Evolutionary conservation across 2,888 invertebrate species (phyloP), one percentile per base, ranked within the genome.

Genomic region (Sphaeridia pumilis): DNA sequence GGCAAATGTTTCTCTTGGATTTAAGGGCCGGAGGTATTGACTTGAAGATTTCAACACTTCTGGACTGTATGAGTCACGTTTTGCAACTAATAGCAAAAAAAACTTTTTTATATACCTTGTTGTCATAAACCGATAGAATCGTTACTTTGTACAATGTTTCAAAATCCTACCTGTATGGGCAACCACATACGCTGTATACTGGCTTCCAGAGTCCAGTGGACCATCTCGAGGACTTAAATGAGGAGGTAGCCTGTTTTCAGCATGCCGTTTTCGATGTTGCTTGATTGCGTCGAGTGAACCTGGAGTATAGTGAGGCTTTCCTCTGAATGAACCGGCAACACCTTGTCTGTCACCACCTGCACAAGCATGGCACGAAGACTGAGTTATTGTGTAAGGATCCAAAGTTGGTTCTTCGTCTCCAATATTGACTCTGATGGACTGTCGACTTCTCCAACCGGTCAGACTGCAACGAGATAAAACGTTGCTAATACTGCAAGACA

Each of bases 151-250:
- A n/a, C n/a, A 38, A 20, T 17, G 38, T 12, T 38, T 38, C 17
- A 12, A 38, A 38, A n/a, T n/a, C 49, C 26, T 35, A 50, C 52
- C 12, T 42, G 43, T 28, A 64, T 86, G 81, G 12, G 88, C 76
- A 74, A 89, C 87, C 31, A 90, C 75, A 68, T 86, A 89, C 21
- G 86, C 82, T 0, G 88, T 87, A 64, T 92, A 92, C 68, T 86
- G 87, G 12, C 85, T 81, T 48, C 76, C 77, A 14, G 81, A 75
- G 66, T 87, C 84, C 45, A 92, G 75, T 49, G 74, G 75, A 0
- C 88, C 87, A 69, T 89, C 88, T 55, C 75, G 76, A 2, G 80
- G 75, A 14, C 43, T 49, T 5, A 58, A 57, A 31, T 25, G 42
- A 14, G 54, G 38, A 24, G 48, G 48, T 12, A 48, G 43, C 22